Evolutionary conservation across 2,797 vertebrate species (phyloP), one percentile per base, ranked within the genome.

Genomic region (Botia almorhae): DNA sequence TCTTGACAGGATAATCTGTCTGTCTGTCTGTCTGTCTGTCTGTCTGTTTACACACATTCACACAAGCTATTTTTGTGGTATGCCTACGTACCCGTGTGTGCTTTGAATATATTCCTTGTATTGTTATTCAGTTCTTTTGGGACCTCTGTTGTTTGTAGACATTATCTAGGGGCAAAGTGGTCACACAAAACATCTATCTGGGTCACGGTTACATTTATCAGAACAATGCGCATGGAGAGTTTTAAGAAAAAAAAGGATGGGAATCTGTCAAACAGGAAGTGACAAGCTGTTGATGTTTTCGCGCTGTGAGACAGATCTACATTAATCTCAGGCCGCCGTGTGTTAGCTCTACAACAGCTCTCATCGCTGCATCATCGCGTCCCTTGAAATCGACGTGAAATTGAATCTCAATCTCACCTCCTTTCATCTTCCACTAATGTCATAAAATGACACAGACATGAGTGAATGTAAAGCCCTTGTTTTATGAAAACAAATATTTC

Each of bases 321-420:
- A 70, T 33, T 68, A 65, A 83, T 43, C 43, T 70, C 56, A 46
- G 14, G 53, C 10, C 3, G 7, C 23, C n/a, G 51, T 60, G 77
- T 58, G 29, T 29, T 29, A 29, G 29, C 29, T 2, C 29, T 29
- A 29, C 29, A 29, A 29, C 29, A n/a, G n/a, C n/a, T n/a, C n/a
- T 68, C 70, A 70, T 82, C 83, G 81, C 90, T 92, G 87, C 88
- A 81, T 87, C 87, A 87, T 89, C 89, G 81, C 84, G 89, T 79
- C 85, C 80, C 79, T 43, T 76, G 76, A 85, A 86, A 87, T 73
- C 82, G 81, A 29, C 1, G 33, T 73, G 51, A 72, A 80, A 78
- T 39, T 70, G n/a, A 16, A 29, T 56, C 55, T 21, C 68, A 76
- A 56, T 60, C 33, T 65, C 16, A 55, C 61, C 73, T 80, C 61